Evolutionary conservation across 2,113 vertebrate genomes (phyloP).

Genomic region (Centropus unirufus): DNA sequence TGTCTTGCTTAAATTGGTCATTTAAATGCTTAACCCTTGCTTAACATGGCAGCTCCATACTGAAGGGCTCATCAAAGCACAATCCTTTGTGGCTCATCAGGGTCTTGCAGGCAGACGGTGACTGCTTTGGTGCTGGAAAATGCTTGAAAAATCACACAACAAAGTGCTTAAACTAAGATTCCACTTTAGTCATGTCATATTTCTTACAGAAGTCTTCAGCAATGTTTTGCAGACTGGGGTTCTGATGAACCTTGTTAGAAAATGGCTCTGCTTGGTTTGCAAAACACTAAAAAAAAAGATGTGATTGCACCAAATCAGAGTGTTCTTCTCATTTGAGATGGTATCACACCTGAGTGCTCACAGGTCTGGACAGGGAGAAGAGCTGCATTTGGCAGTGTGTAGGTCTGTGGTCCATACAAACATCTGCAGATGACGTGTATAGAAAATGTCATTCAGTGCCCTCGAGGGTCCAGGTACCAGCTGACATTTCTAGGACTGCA

Average conservation of each 20-base stretch:
- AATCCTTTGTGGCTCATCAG: background rate
- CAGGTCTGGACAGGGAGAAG: background rate
- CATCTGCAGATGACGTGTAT: background rate
- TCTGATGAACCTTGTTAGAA: background rate
- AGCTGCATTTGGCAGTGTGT: background rate
- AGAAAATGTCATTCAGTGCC: background rate
- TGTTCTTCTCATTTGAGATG: background rate
- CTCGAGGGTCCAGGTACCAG: accelerated
- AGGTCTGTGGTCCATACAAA: background rate
- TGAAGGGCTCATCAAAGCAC: background rate
- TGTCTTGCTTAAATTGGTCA: background rate
- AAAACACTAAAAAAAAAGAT: background rate
- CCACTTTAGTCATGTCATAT: background rate
- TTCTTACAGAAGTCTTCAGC: background rate
- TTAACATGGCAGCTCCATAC: background rate
- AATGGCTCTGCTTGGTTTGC: background rate
- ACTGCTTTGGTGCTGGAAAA: slow-evolving; percentile 4
- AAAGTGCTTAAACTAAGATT: background rate
- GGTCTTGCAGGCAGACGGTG: background rate
- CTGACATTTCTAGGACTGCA: background rate
- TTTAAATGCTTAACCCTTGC: background rate
- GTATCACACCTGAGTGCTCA: background rate
- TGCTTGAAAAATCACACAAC: background rate
- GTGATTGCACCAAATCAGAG: background rate
- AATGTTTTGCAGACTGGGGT: background rate